Percentiles rank a stretch among this genome's conserved stretches.
Evolutionary conservation across 2,888 invertebrate species (phyloP).

Genomic region (Hoplodrina ambigua): DNA sequence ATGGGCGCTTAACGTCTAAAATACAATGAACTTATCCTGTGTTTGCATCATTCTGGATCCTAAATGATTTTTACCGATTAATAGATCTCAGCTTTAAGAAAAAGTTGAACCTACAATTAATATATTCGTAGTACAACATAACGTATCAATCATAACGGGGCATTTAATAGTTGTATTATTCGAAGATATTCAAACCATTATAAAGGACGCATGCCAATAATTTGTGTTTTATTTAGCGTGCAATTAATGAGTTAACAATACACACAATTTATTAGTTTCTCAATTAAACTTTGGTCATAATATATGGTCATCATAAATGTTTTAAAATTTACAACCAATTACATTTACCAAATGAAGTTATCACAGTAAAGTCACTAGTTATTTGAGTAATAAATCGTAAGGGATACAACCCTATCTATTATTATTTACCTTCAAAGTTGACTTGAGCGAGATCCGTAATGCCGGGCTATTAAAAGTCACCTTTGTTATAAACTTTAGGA

Average conservation of each 20-base stretch:
- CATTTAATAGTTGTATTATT: constrained; percentile 19
- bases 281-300: constrained; percentile 59
- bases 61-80: not conserved
- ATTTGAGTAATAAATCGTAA: constrained; percentile 56
- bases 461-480: constrained; percentile 48
- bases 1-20: not conserved
- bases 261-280: constrained; percentile 54
- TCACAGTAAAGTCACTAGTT: constrained; percentile 61
- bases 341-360: constrained; percentile 65
- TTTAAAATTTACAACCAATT: constrained; percentile 68
- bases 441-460: constrained; percentile 44
- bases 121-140: not conserved
- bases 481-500: constrained; percentile 44
- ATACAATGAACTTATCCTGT: not conserved
- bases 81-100: not conserved
- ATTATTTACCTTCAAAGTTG: constrained; percentile 53
- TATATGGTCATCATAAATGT: constrained; percentile 60
- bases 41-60: not conserved
- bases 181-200: constrained; percentile 17
- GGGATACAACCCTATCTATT: constrained; percentile 56
- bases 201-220: constrained; percentile 28
- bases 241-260: constrained; percentile 45
- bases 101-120: not conserved
- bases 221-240: constrained; percentile 39
- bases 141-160: constrained; percentile 16